Evolutionary conservation across 2,113 vertebrate genomes (phyloP).

Genomic region (Jaculus jaculus): DNA sequence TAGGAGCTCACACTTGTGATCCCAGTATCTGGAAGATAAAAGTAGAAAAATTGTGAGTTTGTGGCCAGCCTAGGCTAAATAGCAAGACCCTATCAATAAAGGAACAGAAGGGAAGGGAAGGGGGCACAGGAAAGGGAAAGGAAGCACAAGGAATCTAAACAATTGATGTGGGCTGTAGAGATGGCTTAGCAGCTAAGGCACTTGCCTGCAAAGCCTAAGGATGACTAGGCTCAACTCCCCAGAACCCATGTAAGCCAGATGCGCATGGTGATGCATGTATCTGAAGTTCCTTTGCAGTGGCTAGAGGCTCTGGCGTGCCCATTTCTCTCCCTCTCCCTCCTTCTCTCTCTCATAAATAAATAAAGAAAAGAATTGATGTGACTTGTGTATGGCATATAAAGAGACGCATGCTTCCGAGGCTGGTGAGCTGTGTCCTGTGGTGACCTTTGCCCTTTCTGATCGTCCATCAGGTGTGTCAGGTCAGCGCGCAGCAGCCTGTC

Average conservation of each 20-base stretch:
- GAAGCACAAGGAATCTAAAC: not conserved
- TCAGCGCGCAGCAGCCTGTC: slow-evolving; percentile 95
- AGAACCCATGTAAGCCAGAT: not conserved
- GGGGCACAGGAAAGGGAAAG: not conserved
- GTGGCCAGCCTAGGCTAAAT: not conserved
- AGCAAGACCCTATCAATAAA: not conserved
- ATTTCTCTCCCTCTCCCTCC: no score
- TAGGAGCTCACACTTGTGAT: no score
- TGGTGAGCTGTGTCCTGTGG: fast-evolving
- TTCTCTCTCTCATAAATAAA: no score
- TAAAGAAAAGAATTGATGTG: no score
- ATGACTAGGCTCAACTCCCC: not conserved
- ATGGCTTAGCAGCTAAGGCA: not conserved
- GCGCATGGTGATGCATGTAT: no score
- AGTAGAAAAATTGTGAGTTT: not conserved
- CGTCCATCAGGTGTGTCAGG: slow-evolving; percentile 92
- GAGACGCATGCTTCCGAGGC: not conserved
- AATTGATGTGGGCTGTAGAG: no score
- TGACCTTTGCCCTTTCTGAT: slow-evolving; percentile 53
- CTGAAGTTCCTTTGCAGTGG: no score
- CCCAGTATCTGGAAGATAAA: not conserved
- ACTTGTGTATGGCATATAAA: not conserved
- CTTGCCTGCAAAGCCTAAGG: no score
- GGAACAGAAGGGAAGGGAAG: no score
- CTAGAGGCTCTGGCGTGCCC: no score